Evolutionary conservation across 2,113 vertebrate species (phyloP).

Genomic region (Rhabdomys dilectus): DNA sequence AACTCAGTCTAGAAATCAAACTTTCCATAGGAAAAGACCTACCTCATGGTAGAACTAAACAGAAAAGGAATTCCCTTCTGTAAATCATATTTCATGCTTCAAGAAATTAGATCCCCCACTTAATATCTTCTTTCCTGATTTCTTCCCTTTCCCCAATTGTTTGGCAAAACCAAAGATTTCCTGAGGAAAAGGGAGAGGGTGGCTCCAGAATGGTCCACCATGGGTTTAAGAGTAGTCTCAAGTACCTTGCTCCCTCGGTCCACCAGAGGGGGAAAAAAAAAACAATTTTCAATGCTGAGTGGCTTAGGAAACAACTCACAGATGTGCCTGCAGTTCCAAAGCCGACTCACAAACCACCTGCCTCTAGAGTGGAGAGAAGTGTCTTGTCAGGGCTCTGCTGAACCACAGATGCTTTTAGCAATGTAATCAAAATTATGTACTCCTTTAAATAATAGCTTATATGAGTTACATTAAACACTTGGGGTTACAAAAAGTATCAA

Average conservation of each 20-base stretch:
- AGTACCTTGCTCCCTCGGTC: not conserved
- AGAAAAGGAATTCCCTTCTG: not conserved
- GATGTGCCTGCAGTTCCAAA: not conserved
- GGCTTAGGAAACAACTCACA: not conserved
- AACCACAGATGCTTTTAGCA: not conserved
- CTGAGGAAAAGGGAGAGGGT: not conserved
- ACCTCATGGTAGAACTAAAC: not conserved
- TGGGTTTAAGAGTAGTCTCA: not conserved
- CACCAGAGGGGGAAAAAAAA: constrained; percentile 15
- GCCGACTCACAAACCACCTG: not conserved
- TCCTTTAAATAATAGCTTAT: not conserved
- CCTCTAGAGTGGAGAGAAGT: not conserved
- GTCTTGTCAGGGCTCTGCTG: not conserved
- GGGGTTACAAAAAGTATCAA: not conserved
- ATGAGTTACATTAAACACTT: not conserved
- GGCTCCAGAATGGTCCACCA: not conserved
- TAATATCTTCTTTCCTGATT: not conserved
- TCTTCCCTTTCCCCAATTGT: not conserved
- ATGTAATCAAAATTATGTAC: not conserved
- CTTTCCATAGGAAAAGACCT: not conserved
- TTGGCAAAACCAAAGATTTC: not conserved
- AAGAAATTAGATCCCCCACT: not conserved
- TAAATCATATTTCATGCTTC: not conserved
- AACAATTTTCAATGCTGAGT: not conserved
- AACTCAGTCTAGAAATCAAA: not conserved